A percentile compares a stretch with the other conserved stretches of the same genome.
Conservation (phyloP, 2,113 vertebrate genomes). For the Nanorana parkeri region DNA sequence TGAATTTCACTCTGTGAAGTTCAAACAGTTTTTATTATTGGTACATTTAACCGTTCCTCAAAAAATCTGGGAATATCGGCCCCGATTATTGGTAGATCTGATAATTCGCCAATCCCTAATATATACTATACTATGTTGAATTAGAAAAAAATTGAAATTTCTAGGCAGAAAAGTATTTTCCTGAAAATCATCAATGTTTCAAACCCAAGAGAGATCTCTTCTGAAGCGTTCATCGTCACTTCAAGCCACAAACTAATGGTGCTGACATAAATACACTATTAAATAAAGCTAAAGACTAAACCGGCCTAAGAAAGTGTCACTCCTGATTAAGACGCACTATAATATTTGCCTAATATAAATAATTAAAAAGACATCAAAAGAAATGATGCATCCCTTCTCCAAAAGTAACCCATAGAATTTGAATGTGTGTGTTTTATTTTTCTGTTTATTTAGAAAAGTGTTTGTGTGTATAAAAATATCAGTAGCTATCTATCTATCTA, state of each 20-base stretch:
- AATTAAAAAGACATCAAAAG: neutral
- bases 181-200: conserved; percentile 10
- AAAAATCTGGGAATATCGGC: no score
- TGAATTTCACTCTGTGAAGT: no score
- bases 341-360: conserved; percentile 27
- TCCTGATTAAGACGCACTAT: conserved; percentile 11
- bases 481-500: conserved; percentile 33
- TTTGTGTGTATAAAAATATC: neutral
- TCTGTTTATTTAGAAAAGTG: neutral
- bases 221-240: conserved; percentile 15
- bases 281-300: conserved; percentile 38
- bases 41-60: no score
- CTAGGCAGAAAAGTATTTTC: neutral
- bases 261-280: conserved; percentile 42
- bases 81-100: no score
- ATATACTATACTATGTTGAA: no score
- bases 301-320: conserved; percentile 20
- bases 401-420: neutral
- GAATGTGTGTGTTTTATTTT: neutral
- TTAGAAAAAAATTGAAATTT: neutral
- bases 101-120: no score
- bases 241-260: conserved; percentile 36
- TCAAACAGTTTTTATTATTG: no score
- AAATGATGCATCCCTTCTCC: neutral
- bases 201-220: neutral